A percentile compares a stretch with the other conserved stretches of the same genome.
phyloP scores from a whole-genome alignment of 2,888 invertebrate genomes.

The Lottia gigantea region DNA sequence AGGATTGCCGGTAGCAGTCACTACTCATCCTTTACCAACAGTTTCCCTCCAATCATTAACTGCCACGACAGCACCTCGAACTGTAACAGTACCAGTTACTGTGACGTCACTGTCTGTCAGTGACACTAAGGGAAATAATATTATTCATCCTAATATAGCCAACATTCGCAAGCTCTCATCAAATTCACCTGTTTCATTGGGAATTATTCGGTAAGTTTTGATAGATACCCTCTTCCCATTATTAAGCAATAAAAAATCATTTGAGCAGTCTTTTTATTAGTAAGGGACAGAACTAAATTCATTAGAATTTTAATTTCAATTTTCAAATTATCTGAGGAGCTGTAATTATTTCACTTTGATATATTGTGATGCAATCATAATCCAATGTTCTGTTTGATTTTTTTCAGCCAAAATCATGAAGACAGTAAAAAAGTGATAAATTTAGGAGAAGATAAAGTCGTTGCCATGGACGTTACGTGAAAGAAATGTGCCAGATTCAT shows the following conservation, averaged over 20 bases:
- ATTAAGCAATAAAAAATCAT: too few species aligned
- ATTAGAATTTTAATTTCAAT: too few species aligned
- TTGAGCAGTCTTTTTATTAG: too few species aligned
- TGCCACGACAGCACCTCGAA: slow-evolving; percentile 24
- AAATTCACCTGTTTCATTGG: not conserved
- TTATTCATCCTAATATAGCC: not conserved
- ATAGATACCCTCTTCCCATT: too few species aligned
- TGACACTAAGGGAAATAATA: not conserved
- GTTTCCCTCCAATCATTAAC: slow-evolving; percentile 24
- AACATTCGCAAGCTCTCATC: not conserved
- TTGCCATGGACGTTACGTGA: slow-evolving; percentile 63
- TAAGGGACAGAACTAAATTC: too few species aligned
- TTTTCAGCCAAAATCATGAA: slow-evolving; percentile 56
- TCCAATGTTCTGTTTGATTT: too few species aligned
- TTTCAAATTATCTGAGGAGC: too few species aligned
- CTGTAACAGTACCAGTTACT: slow-evolving; percentile 18
- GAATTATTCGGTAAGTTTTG: not conserved
- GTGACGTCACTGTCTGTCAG: slow-evolving; percentile 18
- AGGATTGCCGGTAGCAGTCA: not conserved
- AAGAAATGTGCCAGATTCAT: slow-evolving; percentile 16
- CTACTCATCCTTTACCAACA: slow-evolving; percentile 11
- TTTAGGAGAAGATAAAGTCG: slow-evolving; percentile 49
- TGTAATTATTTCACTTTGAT: too few species aligned
- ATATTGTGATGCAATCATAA: too few species aligned
- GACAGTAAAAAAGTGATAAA: slow-evolving; percentile 46